Percentiles rank a stretch among this genome's conserved stretches.
Conservation (phyloP, 2,113 vertebrate genomes). For the Eclectus roratus region DNA sequence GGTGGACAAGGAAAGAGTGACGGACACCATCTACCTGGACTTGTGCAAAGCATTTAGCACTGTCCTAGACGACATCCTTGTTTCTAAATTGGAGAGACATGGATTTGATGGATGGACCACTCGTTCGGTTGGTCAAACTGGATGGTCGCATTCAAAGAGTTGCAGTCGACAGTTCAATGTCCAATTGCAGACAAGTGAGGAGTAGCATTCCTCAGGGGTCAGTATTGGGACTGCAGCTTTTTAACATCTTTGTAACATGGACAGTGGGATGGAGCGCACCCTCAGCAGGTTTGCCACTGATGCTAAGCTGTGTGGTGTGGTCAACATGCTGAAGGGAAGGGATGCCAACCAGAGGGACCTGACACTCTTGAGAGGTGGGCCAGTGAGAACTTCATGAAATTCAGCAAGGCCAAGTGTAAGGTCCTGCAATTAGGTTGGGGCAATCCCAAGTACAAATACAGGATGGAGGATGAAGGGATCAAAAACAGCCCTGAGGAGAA, state of each 20-base stretch:
- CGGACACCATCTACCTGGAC: neutral
- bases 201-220: neutral
- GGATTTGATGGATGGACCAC: neutral
- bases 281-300: neutral
- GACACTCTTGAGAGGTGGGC: neutral
- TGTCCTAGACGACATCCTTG: neutral
- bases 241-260: neutral
- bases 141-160: neutral
- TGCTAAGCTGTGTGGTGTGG: neutral
- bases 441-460: neutral
- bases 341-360: neutral
- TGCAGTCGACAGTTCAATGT: neutral
- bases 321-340: neutral
- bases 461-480: neutral
- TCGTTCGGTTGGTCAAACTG: neutral
- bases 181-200: neutral
- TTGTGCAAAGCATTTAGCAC: neutral
- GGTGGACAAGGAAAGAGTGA: neutral
- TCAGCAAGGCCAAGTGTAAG: neutral
- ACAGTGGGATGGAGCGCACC: neutral
- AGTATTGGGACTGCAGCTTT: neutral
- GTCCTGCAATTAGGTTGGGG: neutral
- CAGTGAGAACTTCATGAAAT: neutral
- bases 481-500: neutral
- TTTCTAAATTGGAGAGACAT: neutral